Evolutionary conservation across 2,113 vertebrate species (phyloP).

Genomic region (Zapus hudsonius): DNA sequence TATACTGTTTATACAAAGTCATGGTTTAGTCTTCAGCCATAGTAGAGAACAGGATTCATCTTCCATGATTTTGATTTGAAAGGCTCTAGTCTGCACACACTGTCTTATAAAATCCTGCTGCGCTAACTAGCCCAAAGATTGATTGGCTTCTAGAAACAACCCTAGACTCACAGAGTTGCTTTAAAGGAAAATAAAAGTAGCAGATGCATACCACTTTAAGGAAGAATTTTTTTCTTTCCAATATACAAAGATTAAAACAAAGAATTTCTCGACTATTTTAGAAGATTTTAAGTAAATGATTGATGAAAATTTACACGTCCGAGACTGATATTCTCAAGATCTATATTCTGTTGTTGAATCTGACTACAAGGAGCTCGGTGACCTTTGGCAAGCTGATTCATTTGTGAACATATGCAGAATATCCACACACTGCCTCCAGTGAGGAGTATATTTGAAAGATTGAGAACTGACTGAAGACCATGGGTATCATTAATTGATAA

Average conservation of each 20-base stretch:
- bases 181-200: constrained; percentile 1
- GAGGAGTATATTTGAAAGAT: constrained; percentile 17
- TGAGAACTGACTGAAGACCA: not conserved
- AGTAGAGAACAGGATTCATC: constrained; percentile 23
- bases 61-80: constrained; percentile 53
- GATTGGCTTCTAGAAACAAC: not conserved
- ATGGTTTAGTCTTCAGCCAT: constrained; percentile 38
- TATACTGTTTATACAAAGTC: constrained; percentile 24
- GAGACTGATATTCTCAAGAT: not conserved
- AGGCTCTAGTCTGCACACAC: not conserved
- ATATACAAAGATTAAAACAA: constrained; percentile 42
- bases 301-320: constrained; percentile 18
- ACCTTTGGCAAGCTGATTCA: constrained; percentile 10
- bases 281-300: not conserved
- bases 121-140: not conserved
- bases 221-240: not conserved
- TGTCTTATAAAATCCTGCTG: not conserved
- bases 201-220: not conserved
- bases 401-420: constrained; percentile 22
- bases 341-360: not conserved
- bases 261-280: constrained; percentile 7
- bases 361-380: not conserved
- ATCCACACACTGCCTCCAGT: not conserved
- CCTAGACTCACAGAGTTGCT: constrained; percentile 28
- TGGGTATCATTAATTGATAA: not conserved